Percentiles rank a stretch among this genome's conserved stretches.
Evolutionary conservation across 1,140 invertebrate genomes (phyloP).

Genomic region (Drosophila albomicans): DNA sequence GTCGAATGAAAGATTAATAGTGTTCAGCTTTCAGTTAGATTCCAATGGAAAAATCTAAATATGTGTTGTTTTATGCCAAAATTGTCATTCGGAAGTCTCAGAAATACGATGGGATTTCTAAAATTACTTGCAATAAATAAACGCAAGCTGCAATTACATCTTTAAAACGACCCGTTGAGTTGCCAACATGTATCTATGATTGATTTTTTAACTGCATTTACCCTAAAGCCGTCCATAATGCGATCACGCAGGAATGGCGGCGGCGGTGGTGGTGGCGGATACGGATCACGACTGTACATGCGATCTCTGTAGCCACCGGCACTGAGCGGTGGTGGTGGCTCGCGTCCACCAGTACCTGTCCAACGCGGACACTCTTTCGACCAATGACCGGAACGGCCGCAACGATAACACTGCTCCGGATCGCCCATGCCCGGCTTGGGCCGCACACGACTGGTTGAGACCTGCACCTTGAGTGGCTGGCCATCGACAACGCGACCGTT

Average conservation of each 20-base stretch:
- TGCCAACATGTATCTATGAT: background rate
- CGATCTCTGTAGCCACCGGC: constrained; percentile 89
- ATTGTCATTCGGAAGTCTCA: background rate
- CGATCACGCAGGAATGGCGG: constrained; percentile 94
- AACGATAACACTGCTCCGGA: constrained; percentile 97
- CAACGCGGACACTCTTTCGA: constrained; percentile 96
- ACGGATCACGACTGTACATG: constrained; percentile 93
- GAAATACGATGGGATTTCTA: background rate
- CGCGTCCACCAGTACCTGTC: constrained; percentile 86
- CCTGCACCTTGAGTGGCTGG: constrained; percentile 94
- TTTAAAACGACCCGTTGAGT: constrained; percentile 68
- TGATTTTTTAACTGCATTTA: constrained; percentile 85
- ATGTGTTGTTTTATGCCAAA: too few species aligned
- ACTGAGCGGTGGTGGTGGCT: constrained; percentile 73
- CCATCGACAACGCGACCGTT: constrained; percentile 94
- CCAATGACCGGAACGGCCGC: constrained; percentile 97
- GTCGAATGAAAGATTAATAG: constrained; percentile 31
- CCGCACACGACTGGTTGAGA: constrained; percentile 95
- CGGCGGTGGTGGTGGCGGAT: constrained; percentile 93
- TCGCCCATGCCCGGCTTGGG: constrained; percentile 97
- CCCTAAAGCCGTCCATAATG: constrained; percentile 94
- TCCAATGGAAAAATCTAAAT: too few species aligned
- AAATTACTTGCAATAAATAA: background rate
- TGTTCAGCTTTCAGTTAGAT: background rate
- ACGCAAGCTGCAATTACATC: background rate